These are phyloP conservation scores for Hyposoter didymator DNA, from an alignment of 2,888 invertebrate species.

Conservation along the genomic window DNA sequence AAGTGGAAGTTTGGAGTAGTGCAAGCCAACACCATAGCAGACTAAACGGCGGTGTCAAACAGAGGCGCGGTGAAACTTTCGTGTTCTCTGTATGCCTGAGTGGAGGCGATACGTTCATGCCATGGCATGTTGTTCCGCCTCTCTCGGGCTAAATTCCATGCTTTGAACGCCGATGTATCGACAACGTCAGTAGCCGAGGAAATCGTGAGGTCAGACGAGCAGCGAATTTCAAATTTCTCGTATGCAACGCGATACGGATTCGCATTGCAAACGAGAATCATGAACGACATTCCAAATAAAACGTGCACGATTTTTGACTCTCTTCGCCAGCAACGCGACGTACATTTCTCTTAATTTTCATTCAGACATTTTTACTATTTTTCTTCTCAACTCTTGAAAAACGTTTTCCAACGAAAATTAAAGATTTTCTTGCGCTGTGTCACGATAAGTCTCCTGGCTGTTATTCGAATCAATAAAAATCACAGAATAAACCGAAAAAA, in stretches of 20 bases:
- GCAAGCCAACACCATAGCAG: conserved; percentile 32
- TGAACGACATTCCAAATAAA: neutral
- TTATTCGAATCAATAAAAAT: neutral
- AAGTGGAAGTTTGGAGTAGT: conserved; percentile 43
- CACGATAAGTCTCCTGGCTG: neutral
- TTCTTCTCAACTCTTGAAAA: neutral
- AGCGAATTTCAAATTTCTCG: conserved; percentile 67
- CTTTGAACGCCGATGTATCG: conserved; percentile 46
- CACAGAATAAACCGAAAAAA: neutral
- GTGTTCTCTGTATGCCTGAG: conserved; percentile 18
- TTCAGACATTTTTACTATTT: neutral
- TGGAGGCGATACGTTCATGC: conserved; percentile 37
- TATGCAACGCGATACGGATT: neutral
- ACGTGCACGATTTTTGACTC: neutral
- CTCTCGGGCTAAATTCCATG: conserved; percentile 29
- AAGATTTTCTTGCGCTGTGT: neutral
- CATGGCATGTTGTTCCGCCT: conserved; percentile 10
- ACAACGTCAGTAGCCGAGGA: conserved; percentile 47
- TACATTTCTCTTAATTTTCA: neutral
- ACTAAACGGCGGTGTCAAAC: conserved; percentile 29
- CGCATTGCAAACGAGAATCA: conserved; percentile 40
- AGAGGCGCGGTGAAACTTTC: conserved; percentile 1
- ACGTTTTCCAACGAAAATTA: neutral
- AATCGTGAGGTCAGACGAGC: conserved; percentile 53
- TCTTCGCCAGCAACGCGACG: neutral